Base-by-base conservation (phyloP, 2,888 invertebrate species). In the Morpho deidamia region DNA sequence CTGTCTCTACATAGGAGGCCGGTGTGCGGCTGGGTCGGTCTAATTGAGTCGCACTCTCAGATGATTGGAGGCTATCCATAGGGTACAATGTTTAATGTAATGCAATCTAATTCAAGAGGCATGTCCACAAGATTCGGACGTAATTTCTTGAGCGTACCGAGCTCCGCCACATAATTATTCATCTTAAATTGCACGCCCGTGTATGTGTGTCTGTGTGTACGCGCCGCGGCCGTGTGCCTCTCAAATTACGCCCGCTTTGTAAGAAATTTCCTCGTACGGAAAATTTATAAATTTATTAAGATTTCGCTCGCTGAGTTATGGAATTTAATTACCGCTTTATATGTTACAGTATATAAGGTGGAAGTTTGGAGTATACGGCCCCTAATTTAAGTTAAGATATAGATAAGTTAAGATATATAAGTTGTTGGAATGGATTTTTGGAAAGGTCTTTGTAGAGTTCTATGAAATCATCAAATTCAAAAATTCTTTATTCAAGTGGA, bases 101-200 rank as follows among this genome's bases (percentile, higher is more conserved):
- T 34, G 7, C 34, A 34, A 7, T 34, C 7, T 34, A 34, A 34
- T 34, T 34, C 8, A 32, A 46, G 7, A 0, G 63, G 51, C 70
- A 2, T 67, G 67, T 86, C 86, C 78, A 69, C 53, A 34, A 2
- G 38, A 62, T 50, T 59, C 71, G 23, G 56, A 37, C 70, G 51
- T 51, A 40, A 66, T 78, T 76, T 75, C 74, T 74, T 72, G 66
- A 68, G 69, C 78, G 77, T 72, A 72, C 75, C 79, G 80, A 83
- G 87, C 72, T 80, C 78, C 80, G 83, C 89, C 87, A 88, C 86
- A 88, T 88, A 89, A 89, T 89, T 89, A 89, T 89, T 89, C 89
- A 89, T 89, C 89, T 88, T 85, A 89, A 87, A 89, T 85, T 86
- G 88, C 85, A 83, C 81, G 78, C 72, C 76, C 74, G 64, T 80